Evolutionary conservation across 1,140 invertebrate genomes (phyloP).

Genomic region (Galendromus occidentalis): DNA sequence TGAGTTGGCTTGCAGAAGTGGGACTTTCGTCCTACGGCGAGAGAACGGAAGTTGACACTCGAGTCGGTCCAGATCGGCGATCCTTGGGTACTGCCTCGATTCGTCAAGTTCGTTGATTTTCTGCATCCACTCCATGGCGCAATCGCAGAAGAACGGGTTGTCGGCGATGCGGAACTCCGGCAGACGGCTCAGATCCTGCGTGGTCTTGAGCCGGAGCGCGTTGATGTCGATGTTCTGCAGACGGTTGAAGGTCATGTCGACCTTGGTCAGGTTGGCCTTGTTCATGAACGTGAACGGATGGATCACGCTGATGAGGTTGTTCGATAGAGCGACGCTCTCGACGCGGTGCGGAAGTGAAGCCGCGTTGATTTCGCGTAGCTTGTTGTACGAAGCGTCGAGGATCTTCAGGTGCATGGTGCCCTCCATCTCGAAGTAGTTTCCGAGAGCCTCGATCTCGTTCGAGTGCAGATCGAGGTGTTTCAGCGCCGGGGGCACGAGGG

Average conservation of each 20-base stretch:
- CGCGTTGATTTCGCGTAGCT: slow-evolving; percentile 51
- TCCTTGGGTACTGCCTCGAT: slow-evolving; percentile 51
- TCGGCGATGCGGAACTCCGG: slow-evolving; percentile 70
- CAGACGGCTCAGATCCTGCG: slow-evolving; percentile 38
- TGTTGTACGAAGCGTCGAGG: slow-evolving; percentile 64
- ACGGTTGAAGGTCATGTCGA: slow-evolving; percentile 71
- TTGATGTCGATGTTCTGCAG: slow-evolving; percentile 56
- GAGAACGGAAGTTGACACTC: slow-evolving; percentile 38
- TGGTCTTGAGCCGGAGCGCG: slow-evolving; percentile 48
- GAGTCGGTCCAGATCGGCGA: slow-evolving; percentile 66
- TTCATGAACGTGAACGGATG: slow-evolving; percentile 61
- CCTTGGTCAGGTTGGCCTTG: slow-evolving; percentile 56
- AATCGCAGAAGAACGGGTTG: slow-evolving; percentile 74
- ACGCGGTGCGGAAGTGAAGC: slow-evolving; percentile 69
- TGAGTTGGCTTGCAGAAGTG: slow-evolving; percentile 42
- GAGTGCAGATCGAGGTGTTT: slow-evolving; percentile 75
- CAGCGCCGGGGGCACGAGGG: slow-evolving; percentile 59
- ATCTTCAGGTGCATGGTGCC: slow-evolving; percentile 33
- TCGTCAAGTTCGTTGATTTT: slow-evolving; percentile 43
- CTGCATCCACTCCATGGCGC: slow-evolving; percentile 75
- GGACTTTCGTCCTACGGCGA: slow-evolving; percentile 10
- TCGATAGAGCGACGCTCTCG: slow-evolving; percentile 66
- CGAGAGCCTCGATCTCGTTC: slow-evolving; percentile 61
- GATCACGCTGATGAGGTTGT: slow-evolving; percentile 58
- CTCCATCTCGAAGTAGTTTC: slow-evolving; percentile 63